phyloP scores from a whole-genome alignment of 1,140 invertebrate genomes.

The Babylonia areolata region DNA sequence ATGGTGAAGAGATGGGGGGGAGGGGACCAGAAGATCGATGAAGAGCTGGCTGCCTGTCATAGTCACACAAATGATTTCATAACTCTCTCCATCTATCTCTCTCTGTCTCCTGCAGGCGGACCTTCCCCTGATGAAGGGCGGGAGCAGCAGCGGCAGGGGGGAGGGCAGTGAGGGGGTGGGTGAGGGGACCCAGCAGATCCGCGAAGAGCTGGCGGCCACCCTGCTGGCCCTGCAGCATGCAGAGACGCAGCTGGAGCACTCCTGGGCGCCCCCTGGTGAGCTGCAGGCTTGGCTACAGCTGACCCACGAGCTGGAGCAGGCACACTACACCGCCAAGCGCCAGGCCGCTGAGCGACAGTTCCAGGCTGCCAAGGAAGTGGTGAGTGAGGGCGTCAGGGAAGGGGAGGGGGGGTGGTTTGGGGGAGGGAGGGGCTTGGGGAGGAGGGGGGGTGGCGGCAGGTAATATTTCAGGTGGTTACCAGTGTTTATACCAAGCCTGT shows the following conservation, averaged over 20 bases:
- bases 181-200: slow-evolving; percentile 56
- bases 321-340: slow-evolving; percentile 90
- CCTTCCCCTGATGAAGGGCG: not conserved
- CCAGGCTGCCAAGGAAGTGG: slow-evolving; percentile 90
- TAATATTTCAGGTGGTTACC: no score
- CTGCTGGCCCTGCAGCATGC: slow-evolving; percentile 87
- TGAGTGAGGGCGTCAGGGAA: slow-evolving; percentile 78
- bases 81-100: not conserved
- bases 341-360: slow-evolving; percentile 89
- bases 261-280: slow-evolving; percentile 88
- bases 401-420: no score
- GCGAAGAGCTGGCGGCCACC: slow-evolving; percentile 64
- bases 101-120: not conserved
- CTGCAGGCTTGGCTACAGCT: slow-evolving; percentile 95
- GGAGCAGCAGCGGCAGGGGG: not conserved
- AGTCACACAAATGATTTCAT: no score
- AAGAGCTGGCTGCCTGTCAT: no score
- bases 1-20: no score
- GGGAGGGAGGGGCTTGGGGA: no score
- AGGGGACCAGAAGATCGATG: no score
- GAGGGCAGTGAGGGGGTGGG: not conserved
- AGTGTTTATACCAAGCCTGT: no score
- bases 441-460: no score
- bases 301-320: slow-evolving; percentile 95
- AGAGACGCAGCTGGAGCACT: slow-evolving; percentile 90